Percentiles rank a stretch among this genome's conserved stretches.
phyloP scores from a whole-genome alignment of 1,140 invertebrate species.

The Procambarus virginalis region DNA sequence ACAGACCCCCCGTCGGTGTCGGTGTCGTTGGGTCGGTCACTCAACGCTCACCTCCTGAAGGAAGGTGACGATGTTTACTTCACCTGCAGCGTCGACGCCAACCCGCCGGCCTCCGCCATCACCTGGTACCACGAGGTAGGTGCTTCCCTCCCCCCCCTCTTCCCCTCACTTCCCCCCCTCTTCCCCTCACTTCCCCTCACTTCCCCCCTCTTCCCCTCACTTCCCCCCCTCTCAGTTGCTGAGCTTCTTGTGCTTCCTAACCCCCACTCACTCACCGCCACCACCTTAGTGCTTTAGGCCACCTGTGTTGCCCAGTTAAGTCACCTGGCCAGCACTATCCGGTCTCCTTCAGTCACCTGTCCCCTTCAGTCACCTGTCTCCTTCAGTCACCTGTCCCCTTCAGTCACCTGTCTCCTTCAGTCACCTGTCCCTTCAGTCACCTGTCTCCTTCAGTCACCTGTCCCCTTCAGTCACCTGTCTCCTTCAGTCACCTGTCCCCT shows the following conservation, averaged over 20 bases:
- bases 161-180: not conserved
- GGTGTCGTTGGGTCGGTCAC: conserved; percentile 37
- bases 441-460: no score
- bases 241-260: not conserved
- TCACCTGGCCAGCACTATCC: no score
- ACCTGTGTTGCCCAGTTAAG: no score
- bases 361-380: no score
- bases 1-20: conserved; percentile 24
- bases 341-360: no score
- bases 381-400: no score
- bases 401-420: no score
- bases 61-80: conserved; percentile 48
- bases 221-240: not conserved
- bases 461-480: no score
- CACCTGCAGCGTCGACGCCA: conserved; percentile 29
- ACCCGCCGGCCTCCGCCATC: conserved; percentile 27
- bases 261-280: no score
- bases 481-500: no score
- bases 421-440: no score
- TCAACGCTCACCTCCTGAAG: conserved; percentile 26
- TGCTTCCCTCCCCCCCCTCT: not conserved
- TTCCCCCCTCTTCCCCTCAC: not conserved
- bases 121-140: conserved; percentile 45
- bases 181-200: not conserved
- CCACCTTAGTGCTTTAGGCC: no score